Base-by-base conservation (phyloP, 2,113 vertebrate species). In the Thunnus maccoyii region DNA sequence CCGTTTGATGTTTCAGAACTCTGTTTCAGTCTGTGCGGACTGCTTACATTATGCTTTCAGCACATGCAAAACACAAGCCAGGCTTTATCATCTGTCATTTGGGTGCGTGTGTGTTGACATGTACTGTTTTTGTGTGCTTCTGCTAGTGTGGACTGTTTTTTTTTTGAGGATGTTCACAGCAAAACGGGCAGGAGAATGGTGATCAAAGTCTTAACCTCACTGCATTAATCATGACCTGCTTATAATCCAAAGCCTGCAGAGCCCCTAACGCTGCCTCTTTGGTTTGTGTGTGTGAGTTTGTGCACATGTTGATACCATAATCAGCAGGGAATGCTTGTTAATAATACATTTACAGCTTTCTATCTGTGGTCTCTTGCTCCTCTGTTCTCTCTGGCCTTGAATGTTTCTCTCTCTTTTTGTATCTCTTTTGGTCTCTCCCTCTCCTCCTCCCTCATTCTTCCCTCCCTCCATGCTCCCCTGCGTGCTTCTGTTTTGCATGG, bases 171-270 rank as follows among this genome's bases (percentile, higher is more conserved):
- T 73, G 5, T 83, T 84, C 72, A 85, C 82, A 90, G 94, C 88
- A 95, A 93, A 95, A 94, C 60, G 54, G 86, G 76, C 84, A 86
- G 72, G 85, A 88, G 81, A 85, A 82, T 60, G 86, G 80, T 76
- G 61, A 94, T 96, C 93, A 94, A 94, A 95, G 88, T 94, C 86
- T 94, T 95, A 94, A 91, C 92, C 93, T 86, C 91, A 64, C 87
- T 96, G 54, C 84, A 93, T 95, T 94, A 93, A 82, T 95, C 94
- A 95, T 94, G 80, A 81, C 86, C 72, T 90, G 93, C 94, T 92
- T 95, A 93, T 94, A 95, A 95, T 93, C 92, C 88, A 41, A 91
- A 86, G 85, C 69, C 89, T 72, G 91, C 86, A 77, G 93, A 88
- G 85, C 88, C 85, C 72, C 84, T 72, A 89, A 83, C 92, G 32